Base-by-base conservation (phyloP, 2,888 invertebrate species). In the Neoaliturus tenellus region DNA sequence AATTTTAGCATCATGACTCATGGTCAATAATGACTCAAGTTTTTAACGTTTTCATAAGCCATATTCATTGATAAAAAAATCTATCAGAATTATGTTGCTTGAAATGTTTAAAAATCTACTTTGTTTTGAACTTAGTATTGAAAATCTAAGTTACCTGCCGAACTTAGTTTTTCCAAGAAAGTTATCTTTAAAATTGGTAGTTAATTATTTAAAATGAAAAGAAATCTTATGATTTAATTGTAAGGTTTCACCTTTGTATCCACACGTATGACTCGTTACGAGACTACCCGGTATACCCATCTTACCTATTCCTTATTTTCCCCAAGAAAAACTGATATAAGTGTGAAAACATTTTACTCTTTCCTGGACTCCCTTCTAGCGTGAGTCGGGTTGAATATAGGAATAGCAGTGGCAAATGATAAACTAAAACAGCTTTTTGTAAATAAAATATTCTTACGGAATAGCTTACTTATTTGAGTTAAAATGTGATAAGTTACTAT, bases 401-500 rank as follows among this genome's bases (percentile, higher is more conserved):
- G 39, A 69, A n/a, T n/a, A n/a, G n/a, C n/a, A n/a, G n/a, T 69
- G 39, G 35, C 31, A 39, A 3, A 69, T 14, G 8, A 14, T 17
- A 69, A 69, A 33, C 35, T 20, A 20, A 39, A 35, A 23, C 71
- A 71, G 71, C 14, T 39, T 71, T 71, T 39, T 75, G 73, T 75
- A 75, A 44, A 75, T 75, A 75, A 48, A 44, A 44, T 75, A 69
- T 75, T 14, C 62, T 31, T 44, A 44, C 28, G 17, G 12, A 25
- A 39, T 75, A 44, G 44, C 28, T 75, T 75, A 75, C 73, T 75
- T 75, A 44, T 75, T 75, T 75, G 41, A 75, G 73, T 75, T 44
- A 75, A 75, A 44, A 75, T 75, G 73, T 75, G 73, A 75, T 75
- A 75, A 75, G 73, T 75, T 75, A 75, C 73, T 75, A 44, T 44